These are phyloP conservation scores for Platycheirus albimanus DNA, from an alignment of 2,888 invertebrate genomes.

Conservation along the genomic window DNA sequence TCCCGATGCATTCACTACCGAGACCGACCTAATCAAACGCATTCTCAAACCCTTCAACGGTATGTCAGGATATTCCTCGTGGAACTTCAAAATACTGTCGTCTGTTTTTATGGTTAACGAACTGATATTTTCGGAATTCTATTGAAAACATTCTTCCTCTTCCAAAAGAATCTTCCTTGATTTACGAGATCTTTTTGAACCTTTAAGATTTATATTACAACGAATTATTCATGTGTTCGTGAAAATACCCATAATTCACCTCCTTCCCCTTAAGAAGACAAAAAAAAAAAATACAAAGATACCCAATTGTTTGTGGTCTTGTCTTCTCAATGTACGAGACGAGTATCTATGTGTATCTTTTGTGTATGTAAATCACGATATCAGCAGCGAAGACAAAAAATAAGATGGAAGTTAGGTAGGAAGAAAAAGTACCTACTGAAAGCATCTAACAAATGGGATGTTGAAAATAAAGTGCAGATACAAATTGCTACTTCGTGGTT, in stretches of 20 bases:
- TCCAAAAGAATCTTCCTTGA: constrained; percentile 2
- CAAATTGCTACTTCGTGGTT: constrained; percentile 36
- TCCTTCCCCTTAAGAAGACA: not conserved
- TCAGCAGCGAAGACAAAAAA: not conserved
- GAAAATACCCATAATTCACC: constrained; percentile 16
- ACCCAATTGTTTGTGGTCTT: constrained; percentile 21
- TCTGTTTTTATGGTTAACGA: too few relatives aligned
- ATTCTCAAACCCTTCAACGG: too few relatives aligned
- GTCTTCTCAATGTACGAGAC: constrained; percentile 14
- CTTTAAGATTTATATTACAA: constrained; percentile 20
- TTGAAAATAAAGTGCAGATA: constrained; percentile 31
- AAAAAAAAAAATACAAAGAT: too few relatives aligned
- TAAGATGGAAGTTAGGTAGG: too few relatives aligned
- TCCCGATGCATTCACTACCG: too few relatives aligned
- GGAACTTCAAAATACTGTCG: not conserved
- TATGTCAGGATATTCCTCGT: too few relatives aligned
- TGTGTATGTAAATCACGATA: constrained; percentile 12
- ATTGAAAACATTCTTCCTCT: not conserved
- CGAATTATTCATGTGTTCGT: constrained; percentile 33
- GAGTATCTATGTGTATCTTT: not conserved
- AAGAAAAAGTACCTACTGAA: not conserved
- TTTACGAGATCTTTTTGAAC: constrained; percentile 3
- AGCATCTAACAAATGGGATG: constrained; percentile 20
- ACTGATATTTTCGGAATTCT: not conserved
- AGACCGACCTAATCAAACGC: too few relatives aligned